These are phyloP conservation scores for Cebus imitator DNA, from an alignment of 2,113 vertebrate genomes.

Conservation along the genomic window DNA sequence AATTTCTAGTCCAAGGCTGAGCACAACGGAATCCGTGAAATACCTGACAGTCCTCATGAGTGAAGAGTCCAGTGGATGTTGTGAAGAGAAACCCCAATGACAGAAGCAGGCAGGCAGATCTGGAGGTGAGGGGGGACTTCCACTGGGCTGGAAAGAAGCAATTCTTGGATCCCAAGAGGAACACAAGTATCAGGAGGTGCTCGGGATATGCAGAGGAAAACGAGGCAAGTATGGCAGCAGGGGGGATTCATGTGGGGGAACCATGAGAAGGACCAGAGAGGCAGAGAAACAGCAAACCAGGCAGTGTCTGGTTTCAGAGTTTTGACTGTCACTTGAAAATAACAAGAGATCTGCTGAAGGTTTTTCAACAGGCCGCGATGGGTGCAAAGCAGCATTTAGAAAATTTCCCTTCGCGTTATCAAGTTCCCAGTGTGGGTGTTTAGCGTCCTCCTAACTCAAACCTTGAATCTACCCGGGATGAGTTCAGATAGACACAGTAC, in stretches of 20 bases:
- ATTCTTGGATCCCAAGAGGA: background rate
- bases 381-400: background rate
- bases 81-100: rapidly evolving
- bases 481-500: rapidly evolving
- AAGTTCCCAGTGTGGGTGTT: background rate
- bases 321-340: background rate
- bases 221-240: rapidly evolving
- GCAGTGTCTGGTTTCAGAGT: background rate
- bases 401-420: background rate
- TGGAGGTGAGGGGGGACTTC: rapidly evolving
- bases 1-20: background rate
- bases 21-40: no score
- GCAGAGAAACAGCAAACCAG: rapidly evolving
- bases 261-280: no score
- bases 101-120: rapidly evolving
- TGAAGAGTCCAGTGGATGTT: background rate
- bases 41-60: background rate
- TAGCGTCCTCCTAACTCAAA: background rate
- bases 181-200: background rate
- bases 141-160: background rate
- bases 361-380: background rate
- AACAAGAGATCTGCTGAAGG: background rate
- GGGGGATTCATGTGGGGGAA: background rate
- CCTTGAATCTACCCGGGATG: background rate
- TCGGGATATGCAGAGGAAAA: background rate